Evolutionary conservation across 2,888 invertebrate species (phyloP).

Genomic region (Epinotia demarniana): DNA sequence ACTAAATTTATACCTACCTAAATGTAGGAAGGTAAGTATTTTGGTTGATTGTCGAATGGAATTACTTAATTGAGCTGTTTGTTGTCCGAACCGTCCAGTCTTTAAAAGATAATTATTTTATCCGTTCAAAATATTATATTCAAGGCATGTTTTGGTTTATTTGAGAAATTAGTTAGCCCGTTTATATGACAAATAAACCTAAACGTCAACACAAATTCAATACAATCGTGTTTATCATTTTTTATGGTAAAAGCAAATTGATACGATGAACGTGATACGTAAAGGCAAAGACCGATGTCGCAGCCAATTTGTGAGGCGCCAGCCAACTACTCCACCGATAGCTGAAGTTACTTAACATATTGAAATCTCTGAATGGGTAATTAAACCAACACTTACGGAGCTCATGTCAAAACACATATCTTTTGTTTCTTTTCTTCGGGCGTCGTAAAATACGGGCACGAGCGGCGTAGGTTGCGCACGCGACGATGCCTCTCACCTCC

Average conservation of each 20-base stretch:
- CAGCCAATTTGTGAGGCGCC: slow-evolving; percentile 38
- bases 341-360: slow-evolving; percentile 43
- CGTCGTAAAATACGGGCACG: slow-evolving; percentile 69
- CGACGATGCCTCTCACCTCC: slow-evolving; percentile 69
- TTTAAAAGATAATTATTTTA: not conserved
- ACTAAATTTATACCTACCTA: not conserved
- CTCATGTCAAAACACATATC: slow-evolving; percentile 51
- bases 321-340: slow-evolving; percentile 32
- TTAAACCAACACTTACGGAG: slow-evolving; percentile 45
- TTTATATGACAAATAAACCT: slow-evolving; percentile 1
- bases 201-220: not conserved
- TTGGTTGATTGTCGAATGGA: not conserved
- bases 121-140: not conserved
- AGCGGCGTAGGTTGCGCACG: slow-evolving; percentile 70
- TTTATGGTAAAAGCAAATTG: too few species aligned
- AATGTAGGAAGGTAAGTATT: not conserved
- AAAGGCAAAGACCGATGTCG: slow-evolving; percentile 8
- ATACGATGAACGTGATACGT: too few species aligned
- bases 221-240: not conserved
- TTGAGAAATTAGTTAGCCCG: not conserved
- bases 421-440: slow-evolving; percentile 67
- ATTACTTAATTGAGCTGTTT: not conserved
- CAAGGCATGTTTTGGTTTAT: not conserved
- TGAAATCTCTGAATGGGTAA: slow-evolving; percentile 44
- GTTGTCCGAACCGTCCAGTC: not conserved